Evolutionary conservation across 2,888 invertebrate genomes (phyloP).

Genomic region (Lasioglossum vierecki): DNA sequence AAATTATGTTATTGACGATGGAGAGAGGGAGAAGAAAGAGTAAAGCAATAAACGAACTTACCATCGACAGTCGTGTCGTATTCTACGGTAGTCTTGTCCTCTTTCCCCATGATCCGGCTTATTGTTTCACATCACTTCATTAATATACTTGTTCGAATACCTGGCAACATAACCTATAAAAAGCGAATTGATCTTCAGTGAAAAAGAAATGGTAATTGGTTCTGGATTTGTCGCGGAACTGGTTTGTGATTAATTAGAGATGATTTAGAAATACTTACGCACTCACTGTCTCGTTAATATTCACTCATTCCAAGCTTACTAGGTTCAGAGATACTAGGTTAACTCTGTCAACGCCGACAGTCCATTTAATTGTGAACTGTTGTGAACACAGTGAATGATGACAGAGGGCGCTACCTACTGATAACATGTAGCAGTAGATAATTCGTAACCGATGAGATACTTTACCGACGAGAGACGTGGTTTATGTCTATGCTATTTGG

Average conservation of each 20-base stretch:
- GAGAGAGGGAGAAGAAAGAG: not conserved
- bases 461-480: no score
- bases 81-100: slow-evolving; percentile 27
- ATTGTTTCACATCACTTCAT: not conserved
- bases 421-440: no score
- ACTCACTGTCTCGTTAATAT: not conserved
- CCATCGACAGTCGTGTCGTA: slow-evolving; percentile 48
- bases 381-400: not conserved
- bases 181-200: not conserved
- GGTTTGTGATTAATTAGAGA: not conserved
- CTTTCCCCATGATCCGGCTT: slow-evolving; percentile 30
- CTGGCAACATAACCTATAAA: not conserved
- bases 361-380: not conserved
- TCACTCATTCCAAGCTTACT: not conserved
- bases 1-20: not conserved
- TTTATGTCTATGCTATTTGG: no score
- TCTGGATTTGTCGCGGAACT: not conserved
- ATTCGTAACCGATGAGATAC: no score
- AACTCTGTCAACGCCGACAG: not conserved
- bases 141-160: not conserved
- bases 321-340: not conserved
- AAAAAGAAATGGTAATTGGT: not conserved
- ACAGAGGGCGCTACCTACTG: no score
- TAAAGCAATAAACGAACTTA: slow-evolving; percentile 43
- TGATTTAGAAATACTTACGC: not conserved